Conservation (phyloP, 2,797 vertebrate species). For the Phyllotis vaccarum region DNA sequence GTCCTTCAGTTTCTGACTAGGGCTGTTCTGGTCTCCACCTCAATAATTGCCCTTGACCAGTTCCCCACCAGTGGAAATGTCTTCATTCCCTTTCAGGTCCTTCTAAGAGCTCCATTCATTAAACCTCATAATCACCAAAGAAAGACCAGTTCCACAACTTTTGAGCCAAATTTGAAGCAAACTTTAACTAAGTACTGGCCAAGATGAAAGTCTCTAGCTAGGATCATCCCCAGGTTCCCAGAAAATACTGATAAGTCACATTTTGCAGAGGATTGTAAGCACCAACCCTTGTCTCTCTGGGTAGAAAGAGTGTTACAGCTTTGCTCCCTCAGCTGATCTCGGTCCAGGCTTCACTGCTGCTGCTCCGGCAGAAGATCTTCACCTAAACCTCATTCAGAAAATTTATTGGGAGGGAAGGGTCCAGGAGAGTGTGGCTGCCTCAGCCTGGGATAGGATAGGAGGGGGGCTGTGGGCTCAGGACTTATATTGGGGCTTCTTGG, state of each 20-base stretch:
- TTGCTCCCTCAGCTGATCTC: too few species aligned
- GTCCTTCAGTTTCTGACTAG: neutral
- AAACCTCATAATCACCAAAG: neutral
- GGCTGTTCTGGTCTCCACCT: neutral
- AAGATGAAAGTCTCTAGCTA: neutral
- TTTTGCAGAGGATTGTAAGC: neutral
- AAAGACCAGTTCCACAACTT: neutral
- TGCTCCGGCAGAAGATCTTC: too few species aligned
- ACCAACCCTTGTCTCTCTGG: neutral
- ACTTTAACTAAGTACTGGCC: neutral
- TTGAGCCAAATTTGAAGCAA: neutral
- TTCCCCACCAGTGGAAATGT: too few species aligned
- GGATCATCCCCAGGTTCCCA: neutral
- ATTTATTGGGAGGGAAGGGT: too few species aligned
- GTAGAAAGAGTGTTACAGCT: too few species aligned
- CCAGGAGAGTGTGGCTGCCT: too few species aligned
- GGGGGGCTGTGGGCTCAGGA: too few species aligned
- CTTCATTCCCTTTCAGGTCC: neutral
- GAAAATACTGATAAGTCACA: neutral
- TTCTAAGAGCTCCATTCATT: neutral
- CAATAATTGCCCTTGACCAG: neutral
- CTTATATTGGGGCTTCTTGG: too few species aligned
- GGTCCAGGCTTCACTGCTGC: too few species aligned
- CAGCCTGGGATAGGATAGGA: too few species aligned
- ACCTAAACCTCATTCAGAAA: too few species aligned